phyloP scores from a whole-genome alignment of 2,113 vertebrate species.

The Dasyornis broadbenti region DNA sequence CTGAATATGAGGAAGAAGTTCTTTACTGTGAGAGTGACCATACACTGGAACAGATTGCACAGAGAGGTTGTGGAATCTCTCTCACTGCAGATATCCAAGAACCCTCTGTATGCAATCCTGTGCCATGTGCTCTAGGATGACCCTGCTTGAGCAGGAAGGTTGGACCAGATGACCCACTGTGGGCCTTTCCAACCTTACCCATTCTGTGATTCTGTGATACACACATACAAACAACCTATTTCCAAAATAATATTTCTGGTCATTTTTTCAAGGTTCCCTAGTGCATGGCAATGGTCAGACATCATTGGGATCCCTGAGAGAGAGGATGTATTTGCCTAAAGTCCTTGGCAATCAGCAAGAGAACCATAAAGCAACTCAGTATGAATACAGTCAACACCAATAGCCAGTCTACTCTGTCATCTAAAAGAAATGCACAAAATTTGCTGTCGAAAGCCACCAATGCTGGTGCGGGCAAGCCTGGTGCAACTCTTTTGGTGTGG shows the following conservation, averaged over 20 bases:
- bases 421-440: not conserved
- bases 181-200: not conserved
- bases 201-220: not conserved
- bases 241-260: not conserved
- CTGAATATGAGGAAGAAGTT: not conserved
- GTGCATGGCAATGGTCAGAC: not conserved
- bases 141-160: not conserved
- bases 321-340: not conserved
- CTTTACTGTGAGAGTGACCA: accelerated
- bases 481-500: not conserved
- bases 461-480: not conserved
- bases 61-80: not conserved
- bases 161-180: not conserved
- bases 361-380: not conserved
- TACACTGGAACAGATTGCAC: not conserved
- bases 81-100: not conserved
- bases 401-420: accelerated
- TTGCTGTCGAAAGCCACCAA: not conserved
- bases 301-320: not conserved
- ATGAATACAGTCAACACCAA: not conserved
- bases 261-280: slow-evolving; percentile 3
- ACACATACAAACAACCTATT: not conserved
- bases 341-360: not conserved
- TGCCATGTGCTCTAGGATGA: not conserved
- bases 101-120: not conserved